These are phyloP conservation scores for Epizoanthus scotinus DNA, from an alignment of 92 coral and sea anemone genomes.

Conservation along the genomic window DNA sequence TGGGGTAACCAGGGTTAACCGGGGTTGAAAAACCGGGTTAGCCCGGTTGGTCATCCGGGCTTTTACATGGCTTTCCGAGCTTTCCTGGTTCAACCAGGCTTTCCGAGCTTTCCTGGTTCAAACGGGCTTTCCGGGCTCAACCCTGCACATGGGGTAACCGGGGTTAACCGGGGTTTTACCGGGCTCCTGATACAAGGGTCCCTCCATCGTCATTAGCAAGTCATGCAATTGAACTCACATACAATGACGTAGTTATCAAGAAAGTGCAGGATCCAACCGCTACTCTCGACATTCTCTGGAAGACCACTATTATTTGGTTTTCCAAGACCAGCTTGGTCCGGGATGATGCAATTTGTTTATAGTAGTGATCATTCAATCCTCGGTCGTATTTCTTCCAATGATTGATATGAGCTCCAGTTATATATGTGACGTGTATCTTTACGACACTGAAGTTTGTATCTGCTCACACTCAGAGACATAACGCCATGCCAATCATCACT, in stretches of 20 bases:
- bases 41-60: too few relatives aligned
- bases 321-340: constrained; percentile 42
- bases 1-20: too few relatives aligned
- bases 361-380: constrained; percentile 33
- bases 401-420: constrained; percentile 55
- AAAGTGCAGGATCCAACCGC: constrained; percentile 27
- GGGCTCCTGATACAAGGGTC: too few relatives aligned
- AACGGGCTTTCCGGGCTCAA: too few relatives aligned
- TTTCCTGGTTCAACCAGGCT: too few relatives aligned
- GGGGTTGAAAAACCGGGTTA: too few relatives aligned
- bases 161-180: too few relatives aligned
- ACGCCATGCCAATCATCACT: constrained; percentile 8
- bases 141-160: too few relatives aligned
- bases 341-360: constrained; percentile 44
- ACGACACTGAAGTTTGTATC: constrained; percentile 44
- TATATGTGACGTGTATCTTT: constrained; percentile 32
- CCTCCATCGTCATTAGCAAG: too few relatives aligned
- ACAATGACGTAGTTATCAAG: constrained; percentile 16
- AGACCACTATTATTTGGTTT: constrained; percentile 36
- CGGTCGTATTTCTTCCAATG: constrained; percentile 42
- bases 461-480: constrained; percentile 42
- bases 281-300: constrained; percentile 48
- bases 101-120: too few relatives aligned
- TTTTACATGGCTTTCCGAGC: too few relatives aligned
- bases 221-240: constrained; percentile 36